Percentiles rank a stretch among this genome's conserved stretches.
phyloP scores from a whole-genome alignment of 2,797 vertebrate species.

The Sciurus vulgaris region DNA sequence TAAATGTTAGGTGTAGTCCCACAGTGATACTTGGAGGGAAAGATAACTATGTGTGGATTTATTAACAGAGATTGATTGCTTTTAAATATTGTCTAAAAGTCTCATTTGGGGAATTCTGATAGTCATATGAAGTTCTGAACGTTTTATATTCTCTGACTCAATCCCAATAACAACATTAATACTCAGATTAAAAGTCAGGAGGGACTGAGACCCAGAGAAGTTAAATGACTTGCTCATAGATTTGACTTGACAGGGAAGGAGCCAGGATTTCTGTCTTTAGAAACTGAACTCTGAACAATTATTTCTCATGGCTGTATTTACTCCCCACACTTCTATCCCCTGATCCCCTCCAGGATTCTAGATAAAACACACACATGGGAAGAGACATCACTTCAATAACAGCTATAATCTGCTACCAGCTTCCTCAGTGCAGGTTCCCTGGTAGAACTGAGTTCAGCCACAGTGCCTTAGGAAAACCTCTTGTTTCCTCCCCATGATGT shows the following conservation, averaged over 20 bases:
- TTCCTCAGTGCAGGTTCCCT: background rate
- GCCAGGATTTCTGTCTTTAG: no score
- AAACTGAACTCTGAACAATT: background rate
- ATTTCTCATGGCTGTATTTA: no score
- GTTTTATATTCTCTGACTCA: background rate
- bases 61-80: background rate
- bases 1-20: background rate
- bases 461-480: background rate
- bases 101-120: background rate
- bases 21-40: background rate
- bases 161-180: background rate
- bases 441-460: background rate
- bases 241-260: background rate
- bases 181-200: background rate
- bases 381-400: background rate
- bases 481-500: background rate
- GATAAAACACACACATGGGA: background rate
- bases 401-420: background rate
- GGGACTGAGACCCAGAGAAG: no score
- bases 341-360: background rate
- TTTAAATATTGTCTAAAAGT: background rate
- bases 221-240: background rate
- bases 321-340: background rate
- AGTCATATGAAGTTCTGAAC: background rate
- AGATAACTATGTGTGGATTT: background rate